Conservation (phyloP, 2,113 vertebrate genomes). For the Paramisgurnus dabryanus region DNA sequence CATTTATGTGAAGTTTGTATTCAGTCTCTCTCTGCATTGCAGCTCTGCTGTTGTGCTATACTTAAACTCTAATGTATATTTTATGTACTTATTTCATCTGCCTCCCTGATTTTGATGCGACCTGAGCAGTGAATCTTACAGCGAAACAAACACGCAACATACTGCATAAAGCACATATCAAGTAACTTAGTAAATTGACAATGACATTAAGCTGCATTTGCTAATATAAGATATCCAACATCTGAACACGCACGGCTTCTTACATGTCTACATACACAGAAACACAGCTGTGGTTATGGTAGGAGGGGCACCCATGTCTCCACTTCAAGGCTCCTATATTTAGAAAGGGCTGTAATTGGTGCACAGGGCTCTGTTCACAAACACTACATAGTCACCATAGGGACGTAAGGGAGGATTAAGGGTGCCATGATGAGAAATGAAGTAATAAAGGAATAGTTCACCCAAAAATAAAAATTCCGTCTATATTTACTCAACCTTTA, state of each 20-base stretch:
- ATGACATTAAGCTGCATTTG: constrained; percentile 2
- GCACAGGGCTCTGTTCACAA: constrained; percentile 31
- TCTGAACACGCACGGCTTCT: constrained; percentile 18
- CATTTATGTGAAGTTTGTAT: background rate
- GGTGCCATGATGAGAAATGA: constrained; percentile 6
- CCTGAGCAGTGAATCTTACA: constrained; percentile 28
- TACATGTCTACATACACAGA: constrained; percentile 17
- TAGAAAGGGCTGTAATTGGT: constrained; percentile 51
- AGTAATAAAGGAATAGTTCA: background rate
- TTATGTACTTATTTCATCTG: constrained; percentile 40
- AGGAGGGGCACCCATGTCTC: constrained; percentile 21
- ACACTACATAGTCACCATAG: constrained; percentile 20
- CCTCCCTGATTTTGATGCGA: constrained; percentile 11
- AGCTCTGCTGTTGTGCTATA: constrained; percentile 27
- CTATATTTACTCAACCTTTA: no score
- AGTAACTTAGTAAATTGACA: background rate
- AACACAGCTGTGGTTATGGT: constrained; percentile 44
- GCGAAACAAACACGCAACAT: background rate
- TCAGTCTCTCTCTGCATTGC: constrained; percentile 8
- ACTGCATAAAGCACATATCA: background rate
- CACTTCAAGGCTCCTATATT: constrained; percentile 47
- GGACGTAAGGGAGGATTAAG: constrained; percentile 1
- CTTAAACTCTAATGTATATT: constrained; percentile 52
- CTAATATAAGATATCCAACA: background rate
- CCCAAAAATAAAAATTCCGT: no score